These are phyloP conservation scores for Crossocerus cetratus DNA, from an alignment of 2,888 invertebrate genomes.

Conservation along the genomic window DNA sequence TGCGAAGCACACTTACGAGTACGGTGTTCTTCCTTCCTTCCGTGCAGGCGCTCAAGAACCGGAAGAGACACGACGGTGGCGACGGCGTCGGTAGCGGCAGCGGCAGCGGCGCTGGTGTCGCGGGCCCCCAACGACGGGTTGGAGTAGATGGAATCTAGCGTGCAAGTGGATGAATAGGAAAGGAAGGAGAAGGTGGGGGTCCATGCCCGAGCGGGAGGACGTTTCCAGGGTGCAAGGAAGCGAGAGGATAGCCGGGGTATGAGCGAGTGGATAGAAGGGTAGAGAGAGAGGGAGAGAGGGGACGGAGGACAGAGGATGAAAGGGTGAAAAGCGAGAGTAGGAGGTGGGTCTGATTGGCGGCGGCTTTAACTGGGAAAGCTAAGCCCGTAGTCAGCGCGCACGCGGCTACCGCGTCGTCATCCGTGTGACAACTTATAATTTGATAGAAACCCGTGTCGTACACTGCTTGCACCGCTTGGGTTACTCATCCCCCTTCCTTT, in stretches of 20 bases:
- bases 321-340: slow-evolving; percentile 37
- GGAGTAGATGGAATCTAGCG: neutral
- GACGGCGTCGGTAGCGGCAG: slow-evolving; percentile 12
- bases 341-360: slow-evolving; percentile 63
- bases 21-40: slow-evolving; percentile 38
- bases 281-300: slow-evolving; percentile 27
- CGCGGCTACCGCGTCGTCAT: slow-evolving; percentile 65
- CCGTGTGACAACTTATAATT: slow-evolving; percentile 73
- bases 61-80: slow-evolving; percentile 49
- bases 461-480: slow-evolving; percentile 52
- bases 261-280: slow-evolving; percentile 28
- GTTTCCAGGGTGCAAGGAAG: neutral
- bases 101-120: neutral
- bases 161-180: slow-evolving; percentile 15
- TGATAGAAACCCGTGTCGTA: slow-evolving; percentile 66
- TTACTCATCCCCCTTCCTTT: slow-evolving; percentile 40
- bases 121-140: neutral
- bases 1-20: slow-evolving; percentile 21
- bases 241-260: slow-evolving; percentile 35
- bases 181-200: slow-evolving; percentile 6
- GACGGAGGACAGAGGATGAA: slow-evolving; percentile 27
- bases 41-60: slow-evolving; percentile 50
- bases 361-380: slow-evolving; percentile 68
- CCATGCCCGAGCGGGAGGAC: neutral
- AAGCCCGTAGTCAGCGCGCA: slow-evolving; percentile 59